Base-by-base conservation (phyloP, 2,888 invertebrate genomes). In the Ormia ochracea region DNA sequence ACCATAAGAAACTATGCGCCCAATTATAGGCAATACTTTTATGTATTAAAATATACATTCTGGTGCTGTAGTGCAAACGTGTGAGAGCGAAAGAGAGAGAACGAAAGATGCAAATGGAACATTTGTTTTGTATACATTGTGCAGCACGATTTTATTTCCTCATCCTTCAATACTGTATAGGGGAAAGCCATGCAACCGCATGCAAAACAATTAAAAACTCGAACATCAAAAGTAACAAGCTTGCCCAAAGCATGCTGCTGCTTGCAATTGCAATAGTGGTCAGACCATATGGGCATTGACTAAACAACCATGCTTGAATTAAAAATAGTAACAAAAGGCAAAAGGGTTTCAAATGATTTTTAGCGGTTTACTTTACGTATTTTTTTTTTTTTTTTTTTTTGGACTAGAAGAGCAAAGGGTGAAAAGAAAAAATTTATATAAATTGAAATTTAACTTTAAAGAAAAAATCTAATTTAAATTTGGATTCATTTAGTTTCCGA, bases 191-290 rank as follows among this genome's bases (percentile, higher is more conserved):
- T 17, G 38, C 59, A 66, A 59, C 50, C 58, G 45, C 80, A 76
- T 54, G 68, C 61, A 72, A 80, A 80, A 80, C 80, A 80, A 80
- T 80, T 80, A 76, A 80, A 79, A 80, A 63, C 50, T 76, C 19
- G 21, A 65, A 43, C 63, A 28, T 9, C 7, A 72, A 56, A 50
- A 61, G 9, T 50, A 21, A 21, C 38, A 69, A 54, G 14, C 58
- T 59, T 50, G 21, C 36, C 43, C 14, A 61, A 54, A 52, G 50
- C 23, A n/a, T 12, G 17, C 10, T n/a, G n/a, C n/a, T n/a, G n/a
- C n/a, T n/a, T 33, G 36, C 48, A 74, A 58, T 41, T 56, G 36
- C 14, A 23, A 58, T 28, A 26, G 61, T 54, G 26, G 36, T 31
- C 1, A n/a, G 4, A 14, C 36, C 6, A 38, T 19, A 36, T 36